Percentiles rank a stretch among this genome's conserved stretches.
These are phyloP conservation scores for Cephus spinipes DNA, from an alignment of 2,888 invertebrate genomes.

Conservation along the genomic window DNA sequence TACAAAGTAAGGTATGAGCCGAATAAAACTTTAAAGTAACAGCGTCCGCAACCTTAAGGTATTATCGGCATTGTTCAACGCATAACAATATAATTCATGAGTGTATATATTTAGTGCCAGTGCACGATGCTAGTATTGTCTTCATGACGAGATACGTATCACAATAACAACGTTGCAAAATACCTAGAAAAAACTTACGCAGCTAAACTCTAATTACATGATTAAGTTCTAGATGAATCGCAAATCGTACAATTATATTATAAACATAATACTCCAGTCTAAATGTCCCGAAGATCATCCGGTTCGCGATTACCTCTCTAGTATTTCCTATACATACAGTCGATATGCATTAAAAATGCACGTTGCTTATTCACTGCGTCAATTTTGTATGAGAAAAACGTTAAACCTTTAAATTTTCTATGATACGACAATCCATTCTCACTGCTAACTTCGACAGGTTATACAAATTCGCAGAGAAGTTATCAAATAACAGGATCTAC, in stretches of 20 bases:
- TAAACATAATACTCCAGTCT: conserved; percentile 1
- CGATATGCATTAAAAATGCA: conserved; percentile 40
- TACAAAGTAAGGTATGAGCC: too few species aligned
- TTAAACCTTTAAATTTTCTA: not conserved
- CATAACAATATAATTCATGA: conserved; percentile 3
- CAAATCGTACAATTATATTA: not conserved
- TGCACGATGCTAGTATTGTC: conserved; percentile 52
- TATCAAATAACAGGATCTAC: not conserved
- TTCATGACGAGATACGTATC: conserved; percentile 53
- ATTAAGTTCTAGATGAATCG: conserved; percentile 8
- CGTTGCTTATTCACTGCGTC: not conserved
- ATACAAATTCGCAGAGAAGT: not conserved
- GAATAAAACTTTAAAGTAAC: too few species aligned
- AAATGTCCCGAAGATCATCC: conserved; percentile 2
- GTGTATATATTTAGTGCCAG: conserved; percentile 32
- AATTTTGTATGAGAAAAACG: not conserved
- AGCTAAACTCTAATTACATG: conserved; percentile 8
- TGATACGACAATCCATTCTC: not conserved
- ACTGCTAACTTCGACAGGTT: not conserved
- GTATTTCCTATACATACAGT: conserved; percentile 30
- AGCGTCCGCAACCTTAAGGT: too few species aligned
- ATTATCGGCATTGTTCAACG: too few species aligned
- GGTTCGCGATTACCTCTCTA: conserved; percentile 13
- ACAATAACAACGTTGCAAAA: conserved; percentile 48
- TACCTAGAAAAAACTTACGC: conserved; percentile 24